Conservation (phyloP, 2,113 vertebrate species). For the Eidolon helvum region DNA sequence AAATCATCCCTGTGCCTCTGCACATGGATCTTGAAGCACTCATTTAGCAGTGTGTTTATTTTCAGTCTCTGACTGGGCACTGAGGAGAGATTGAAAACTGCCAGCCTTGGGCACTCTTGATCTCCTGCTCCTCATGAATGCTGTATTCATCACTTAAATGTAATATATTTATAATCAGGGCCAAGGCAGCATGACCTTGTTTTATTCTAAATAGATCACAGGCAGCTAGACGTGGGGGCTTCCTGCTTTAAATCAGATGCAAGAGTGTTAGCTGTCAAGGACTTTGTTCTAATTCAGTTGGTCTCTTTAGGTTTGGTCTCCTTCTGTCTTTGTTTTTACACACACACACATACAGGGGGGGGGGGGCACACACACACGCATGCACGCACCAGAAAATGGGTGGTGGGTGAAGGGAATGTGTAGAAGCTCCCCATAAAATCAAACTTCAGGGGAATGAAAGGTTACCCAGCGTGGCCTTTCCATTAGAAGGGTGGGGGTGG, state of each 20-base stretch:
- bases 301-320: constrained; percentile 61
- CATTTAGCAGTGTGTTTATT: constrained; percentile 58
- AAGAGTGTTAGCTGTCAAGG: constrained; percentile 25
- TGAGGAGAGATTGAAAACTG: constrained; percentile 68
- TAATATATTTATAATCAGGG: constrained; percentile 73
- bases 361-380: neutral
- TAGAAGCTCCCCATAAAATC: neutral
- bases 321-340: constrained; percentile 37
- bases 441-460: neutral
- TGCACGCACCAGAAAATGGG: constrained; percentile 17
- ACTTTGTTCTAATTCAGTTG: constrained; percentile 60
- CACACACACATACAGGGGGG: neutral
- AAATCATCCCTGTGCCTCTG: constrained; percentile 19
- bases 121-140: constrained; percentile 67
- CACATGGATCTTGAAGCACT: constrained; percentile 3
- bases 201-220: constrained; percentile 76
- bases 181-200: constrained; percentile 58
- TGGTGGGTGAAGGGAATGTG: neutral
- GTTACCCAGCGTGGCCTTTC: neutral
- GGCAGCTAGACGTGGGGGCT: constrained; percentile 11
- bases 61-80: constrained; percentile 19
- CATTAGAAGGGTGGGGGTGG: neutral
- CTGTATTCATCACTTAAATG: constrained; percentile 54
- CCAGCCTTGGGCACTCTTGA: constrained; percentile 60
- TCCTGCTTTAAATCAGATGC: constrained; percentile 69